phyloP scores from a whole-genome alignment of 2,888 invertebrate species.

The Selenia dentaria region DNA sequence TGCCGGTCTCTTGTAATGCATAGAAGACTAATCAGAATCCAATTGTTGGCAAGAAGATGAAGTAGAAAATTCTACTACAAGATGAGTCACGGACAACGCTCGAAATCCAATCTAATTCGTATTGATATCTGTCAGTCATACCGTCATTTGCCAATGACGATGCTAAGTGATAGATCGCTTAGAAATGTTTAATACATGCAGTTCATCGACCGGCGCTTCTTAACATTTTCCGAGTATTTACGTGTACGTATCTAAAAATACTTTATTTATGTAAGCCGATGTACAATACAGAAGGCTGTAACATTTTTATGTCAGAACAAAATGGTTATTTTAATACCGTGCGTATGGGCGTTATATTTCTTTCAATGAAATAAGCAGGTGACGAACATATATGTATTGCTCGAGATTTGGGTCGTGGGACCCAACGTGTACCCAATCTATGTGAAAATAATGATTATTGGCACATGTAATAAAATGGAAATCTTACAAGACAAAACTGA shows the following conservation, averaged over 20 bases:
- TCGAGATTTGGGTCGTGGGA: no score
- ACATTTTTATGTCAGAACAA: constrained; percentile 26
- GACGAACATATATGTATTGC: constrained; percentile 9
- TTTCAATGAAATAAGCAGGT: constrained; percentile 12
- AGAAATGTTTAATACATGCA: constrained; percentile 25
- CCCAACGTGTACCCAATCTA: no score
- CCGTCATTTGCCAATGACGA: constrained; percentile 24
- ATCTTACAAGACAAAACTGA: no score
- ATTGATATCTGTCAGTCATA: constrained; percentile 34
- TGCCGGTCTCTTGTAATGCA: no score
- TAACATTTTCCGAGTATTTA: constrained; percentile 23
- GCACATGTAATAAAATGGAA: no score
- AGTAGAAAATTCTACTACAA: no score
- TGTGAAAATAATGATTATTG: no score
- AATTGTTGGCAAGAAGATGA: no score
- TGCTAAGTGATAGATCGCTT: constrained; percentile 19
- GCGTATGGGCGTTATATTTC: constrained; percentile 13
- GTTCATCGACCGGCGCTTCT: constrained; percentile 27
- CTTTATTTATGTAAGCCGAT: constrained; percentile 27
- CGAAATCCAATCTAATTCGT: constrained; percentile 15
- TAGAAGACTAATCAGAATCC: no score
- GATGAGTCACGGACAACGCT: background rate
- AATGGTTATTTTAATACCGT: constrained; percentile 25
- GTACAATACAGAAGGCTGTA: constrained; percentile 26
- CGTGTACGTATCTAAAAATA: constrained; percentile 29